Percentiles rank a stretch among this genome's conserved stretches.
phyloP scores from a whole-genome alignment of 2,113 vertebrate species.

The Corythornis madagascariensis region DNA sequence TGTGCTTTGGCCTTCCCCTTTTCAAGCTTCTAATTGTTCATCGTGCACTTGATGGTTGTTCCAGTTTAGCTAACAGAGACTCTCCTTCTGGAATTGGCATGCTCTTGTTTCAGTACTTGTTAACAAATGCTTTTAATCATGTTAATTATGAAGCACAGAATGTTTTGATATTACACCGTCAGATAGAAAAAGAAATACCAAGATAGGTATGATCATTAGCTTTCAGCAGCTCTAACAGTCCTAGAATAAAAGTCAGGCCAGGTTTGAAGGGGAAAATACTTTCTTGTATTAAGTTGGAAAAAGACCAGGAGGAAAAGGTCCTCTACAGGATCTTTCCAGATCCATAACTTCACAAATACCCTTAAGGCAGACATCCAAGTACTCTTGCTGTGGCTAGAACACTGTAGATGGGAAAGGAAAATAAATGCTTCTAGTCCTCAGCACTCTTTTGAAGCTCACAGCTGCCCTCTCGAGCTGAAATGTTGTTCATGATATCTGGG shows the following conservation, averaged over 20 bases:
- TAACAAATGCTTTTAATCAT: neutral
- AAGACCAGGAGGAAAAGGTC: neutral
- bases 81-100: neutral
- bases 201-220: neutral
- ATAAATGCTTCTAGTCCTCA: neutral
- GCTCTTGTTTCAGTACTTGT: neutral
- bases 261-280: neutral
- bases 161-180: neutral
- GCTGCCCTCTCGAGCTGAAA: neutral
- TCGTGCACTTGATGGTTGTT: neutral
- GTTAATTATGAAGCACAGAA: neutral
- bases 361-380: neutral
- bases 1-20: neutral
- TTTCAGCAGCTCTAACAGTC: neutral
- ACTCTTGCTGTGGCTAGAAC: neutral
- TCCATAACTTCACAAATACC: accelerated
- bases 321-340: neutral
- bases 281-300: neutral
- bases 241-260: neutral
- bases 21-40: neutral
- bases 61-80: neutral
- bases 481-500: neutral
- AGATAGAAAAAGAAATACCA: neutral
- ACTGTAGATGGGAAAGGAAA: neutral
- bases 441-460: neutral